Evolutionary conservation across 92 coral and sea anemone genomes (phyloP).

Genomic region (Phenganax subtilis): DNA sequence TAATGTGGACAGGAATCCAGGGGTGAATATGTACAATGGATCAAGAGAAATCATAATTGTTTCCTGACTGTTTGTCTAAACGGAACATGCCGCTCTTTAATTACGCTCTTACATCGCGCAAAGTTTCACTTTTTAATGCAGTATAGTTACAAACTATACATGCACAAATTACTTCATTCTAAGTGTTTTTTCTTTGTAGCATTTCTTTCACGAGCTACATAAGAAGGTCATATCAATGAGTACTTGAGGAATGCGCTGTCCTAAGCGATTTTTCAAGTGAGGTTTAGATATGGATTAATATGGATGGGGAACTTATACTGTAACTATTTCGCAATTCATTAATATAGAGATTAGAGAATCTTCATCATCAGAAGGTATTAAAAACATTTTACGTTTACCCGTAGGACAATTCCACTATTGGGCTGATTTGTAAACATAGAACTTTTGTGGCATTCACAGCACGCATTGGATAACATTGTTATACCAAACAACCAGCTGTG

Average conservation of each 20-base stretch:
- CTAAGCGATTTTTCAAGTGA: not conserved
- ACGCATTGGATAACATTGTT: not conserved
- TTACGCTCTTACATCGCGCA: not conserved
- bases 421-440: not conserved
- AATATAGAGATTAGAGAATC: too few species aligned
- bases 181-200: not conserved
- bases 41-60: not conserved
- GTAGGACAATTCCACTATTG: not conserved
- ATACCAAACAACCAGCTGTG: not conserved
- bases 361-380: too few species aligned
- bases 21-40: constrained; percentile 1
- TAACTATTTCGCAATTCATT: not conserved
- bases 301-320: not conserved
- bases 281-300: not conserved
- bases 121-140: not conserved
- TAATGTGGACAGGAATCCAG: not conserved
- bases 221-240: not conserved
- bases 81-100: not conserved
- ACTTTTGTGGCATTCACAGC: not conserved
- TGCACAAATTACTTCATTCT: not conserved
- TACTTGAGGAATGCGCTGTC: not conserved
- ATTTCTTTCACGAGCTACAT: not conserved
- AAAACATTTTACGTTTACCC: too few species aligned
- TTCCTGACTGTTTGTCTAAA: not conserved
- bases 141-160: not conserved